phyloP scores from a whole-genome alignment of 2,888 invertebrate genomes.

The Digitonthophagus gazella region DNA sequence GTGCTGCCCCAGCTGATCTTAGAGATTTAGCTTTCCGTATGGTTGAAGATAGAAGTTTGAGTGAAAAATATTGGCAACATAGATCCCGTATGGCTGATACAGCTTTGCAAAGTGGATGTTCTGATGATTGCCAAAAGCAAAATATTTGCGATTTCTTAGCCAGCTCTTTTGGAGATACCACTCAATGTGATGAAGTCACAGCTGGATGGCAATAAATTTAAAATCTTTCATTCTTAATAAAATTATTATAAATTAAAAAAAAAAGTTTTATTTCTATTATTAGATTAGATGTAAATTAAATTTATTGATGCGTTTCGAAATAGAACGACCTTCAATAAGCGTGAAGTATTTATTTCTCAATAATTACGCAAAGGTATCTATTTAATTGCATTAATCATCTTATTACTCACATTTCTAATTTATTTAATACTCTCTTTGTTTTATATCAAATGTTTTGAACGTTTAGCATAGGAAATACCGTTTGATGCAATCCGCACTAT shows the following conservation, averaged over 20 bases:
- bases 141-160: slow-evolving; percentile 56
- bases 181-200: slow-evolving; percentile 39
- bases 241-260: no score
- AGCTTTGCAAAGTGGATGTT: slow-evolving; percentile 29
- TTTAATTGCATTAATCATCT: not conserved
- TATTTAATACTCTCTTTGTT: not conserved
- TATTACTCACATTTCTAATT: not conserved
- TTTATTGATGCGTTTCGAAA: not conserved
- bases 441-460: not conserved
- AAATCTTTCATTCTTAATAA: no score
- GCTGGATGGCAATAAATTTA: slow-evolving; percentile 11
- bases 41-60: slow-evolving; percentile 44
- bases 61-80: slow-evolving; percentile 41
- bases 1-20: slow-evolving; percentile 48
- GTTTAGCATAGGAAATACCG: no score
- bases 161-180: slow-evolving; percentile 53
- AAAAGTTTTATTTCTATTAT: no score
- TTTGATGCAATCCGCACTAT: no score
- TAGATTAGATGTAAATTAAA: not conserved
- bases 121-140: slow-evolving; percentile 28
- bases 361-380: not conserved
- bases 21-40: slow-evolving; percentile 46
- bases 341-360: not conserved
- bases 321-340: not conserved
- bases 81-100: slow-evolving; percentile 29